Evolutionary conservation across 2,888 invertebrate species (phyloP), one percentile per base, ranked within the genome.

Genomic region (Cephalotes varians): DNA sequence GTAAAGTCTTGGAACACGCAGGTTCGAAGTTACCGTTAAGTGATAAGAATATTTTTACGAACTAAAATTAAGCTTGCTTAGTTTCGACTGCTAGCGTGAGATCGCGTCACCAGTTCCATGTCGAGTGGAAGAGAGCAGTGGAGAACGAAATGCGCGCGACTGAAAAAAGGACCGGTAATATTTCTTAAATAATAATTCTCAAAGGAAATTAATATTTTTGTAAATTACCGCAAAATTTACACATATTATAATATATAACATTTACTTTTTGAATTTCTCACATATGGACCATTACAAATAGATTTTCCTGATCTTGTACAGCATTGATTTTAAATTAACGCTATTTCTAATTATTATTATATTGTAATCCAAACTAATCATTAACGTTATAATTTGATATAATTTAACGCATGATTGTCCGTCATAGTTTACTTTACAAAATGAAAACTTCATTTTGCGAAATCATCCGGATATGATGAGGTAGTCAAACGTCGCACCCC

Each of bases 91-190:
- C 18, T 56, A 40, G 7, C n/a, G 2, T 3, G 1, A 72, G 72
- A 72, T 72, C 1, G 72, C 58, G 58, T 15, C 40, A 58, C 40
- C 7, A 58, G 72, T 72, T 28, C 12, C 58, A n/a, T 18, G 6
- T 6, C 37, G 56, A 6, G 5, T 1, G 2, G 6, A 21, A 9
- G 21, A 21, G 51, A 58, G 6, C 15, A 21, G 6, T 21, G 12
- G 12, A 31, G 15, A 6, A 7, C 7, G 12, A 44, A 10, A 49
- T 12, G 1, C 7, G 18, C 21, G 12, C 28, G 56, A 15, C 12
- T 12, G 37, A 60, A 1, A 4, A 6, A 18, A 25, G 9, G 15
- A 21, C 6, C 6, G 15, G 9, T 64, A 40, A 40, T 10, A 60
- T 40, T 62, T 51, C 3, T 51, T 15, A 34, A 51, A 69, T 51